Evolutionary conservation across 2,113 vertebrate species (phyloP).

Genomic region (Melanotaenia duboulayi): DNA sequence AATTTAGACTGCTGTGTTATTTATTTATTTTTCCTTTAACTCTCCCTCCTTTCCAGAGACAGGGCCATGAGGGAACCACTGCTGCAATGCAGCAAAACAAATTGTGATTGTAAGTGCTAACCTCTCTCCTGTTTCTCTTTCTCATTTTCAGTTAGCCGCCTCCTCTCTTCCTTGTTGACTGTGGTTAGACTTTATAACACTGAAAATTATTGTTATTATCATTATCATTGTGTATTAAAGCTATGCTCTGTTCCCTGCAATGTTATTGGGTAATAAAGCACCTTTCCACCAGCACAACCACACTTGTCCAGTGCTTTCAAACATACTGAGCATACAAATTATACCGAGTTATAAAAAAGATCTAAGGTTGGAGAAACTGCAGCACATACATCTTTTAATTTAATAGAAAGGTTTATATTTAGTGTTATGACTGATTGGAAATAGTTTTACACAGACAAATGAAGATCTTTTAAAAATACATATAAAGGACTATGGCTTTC

Average conservation of each 20-base stretch:
- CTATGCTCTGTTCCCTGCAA: slow-evolving; percentile 20
- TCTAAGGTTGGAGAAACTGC: too few relatives aligned
- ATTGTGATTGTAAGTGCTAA: slow-evolving; percentile 57
- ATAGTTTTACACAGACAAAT: too few relatives aligned
- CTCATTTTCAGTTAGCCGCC: slow-evolving; percentile 16
- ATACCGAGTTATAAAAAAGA: background rate
- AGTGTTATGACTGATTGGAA: too few relatives aligned
- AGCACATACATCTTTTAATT: too few relatives aligned
- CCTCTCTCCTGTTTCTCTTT: slow-evolving; percentile 18
- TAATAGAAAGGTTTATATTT: too few relatives aligned
- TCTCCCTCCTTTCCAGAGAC: slow-evolving; percentile 55
- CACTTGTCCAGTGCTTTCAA: background rate
- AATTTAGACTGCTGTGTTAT: slow-evolving; percentile 15
- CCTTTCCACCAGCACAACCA: background rate
- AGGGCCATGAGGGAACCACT: slow-evolving; percentile 56
- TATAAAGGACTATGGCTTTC: too few relatives aligned
- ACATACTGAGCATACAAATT: background rate
- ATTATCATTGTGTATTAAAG: background rate
- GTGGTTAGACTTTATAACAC: slow-evolving; percentile 8
- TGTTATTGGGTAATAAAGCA: slow-evolving; percentile 9
- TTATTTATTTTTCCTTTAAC: slow-evolving; percentile 19
- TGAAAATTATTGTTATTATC: background rate
- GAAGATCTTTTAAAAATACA: too few relatives aligned
- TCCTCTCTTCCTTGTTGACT: background rate
- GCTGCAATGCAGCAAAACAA: slow-evolving; percentile 86